phyloP scores from a whole-genome alignment of 2,113 vertebrate species.

The Macheiramphus alcinus region DNA sequence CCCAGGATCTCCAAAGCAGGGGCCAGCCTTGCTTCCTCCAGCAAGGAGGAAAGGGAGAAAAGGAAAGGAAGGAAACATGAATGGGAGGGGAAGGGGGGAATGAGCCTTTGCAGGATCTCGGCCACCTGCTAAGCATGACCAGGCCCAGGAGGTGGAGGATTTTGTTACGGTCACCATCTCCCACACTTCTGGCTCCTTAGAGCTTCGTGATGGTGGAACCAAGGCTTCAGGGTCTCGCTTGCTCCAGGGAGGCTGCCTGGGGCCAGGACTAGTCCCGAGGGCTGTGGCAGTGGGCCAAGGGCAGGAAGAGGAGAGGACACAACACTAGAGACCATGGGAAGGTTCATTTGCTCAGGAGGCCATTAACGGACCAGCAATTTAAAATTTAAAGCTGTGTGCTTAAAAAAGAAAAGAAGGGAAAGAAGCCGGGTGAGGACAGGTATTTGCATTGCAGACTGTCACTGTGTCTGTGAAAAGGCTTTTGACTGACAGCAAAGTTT shows the following conservation, averaged over 20 bases:
- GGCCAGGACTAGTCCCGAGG: neutral
- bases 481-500: constrained; percentile 49
- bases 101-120: neutral
- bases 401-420: neutral
- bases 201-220: neutral
- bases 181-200: neutral
- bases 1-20: neutral
- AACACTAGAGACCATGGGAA: neutral
- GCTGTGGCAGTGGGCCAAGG: neutral
- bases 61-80: neutral
- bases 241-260: neutral
- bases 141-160: neutral
- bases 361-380: neutral
- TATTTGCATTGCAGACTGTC: neutral
- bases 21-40: neutral
- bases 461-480: neutral
- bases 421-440: neutral
- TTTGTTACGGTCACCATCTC: neutral
- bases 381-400: neutral
- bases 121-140: neutral
- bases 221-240: neutral
- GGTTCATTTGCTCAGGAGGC: neutral
- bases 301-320: neutral
- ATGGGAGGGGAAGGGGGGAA: neutral
- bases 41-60: neutral